phyloP scores from a whole-genome alignment of 2,113 vertebrate species.

The Lampris incognitus region DNA sequence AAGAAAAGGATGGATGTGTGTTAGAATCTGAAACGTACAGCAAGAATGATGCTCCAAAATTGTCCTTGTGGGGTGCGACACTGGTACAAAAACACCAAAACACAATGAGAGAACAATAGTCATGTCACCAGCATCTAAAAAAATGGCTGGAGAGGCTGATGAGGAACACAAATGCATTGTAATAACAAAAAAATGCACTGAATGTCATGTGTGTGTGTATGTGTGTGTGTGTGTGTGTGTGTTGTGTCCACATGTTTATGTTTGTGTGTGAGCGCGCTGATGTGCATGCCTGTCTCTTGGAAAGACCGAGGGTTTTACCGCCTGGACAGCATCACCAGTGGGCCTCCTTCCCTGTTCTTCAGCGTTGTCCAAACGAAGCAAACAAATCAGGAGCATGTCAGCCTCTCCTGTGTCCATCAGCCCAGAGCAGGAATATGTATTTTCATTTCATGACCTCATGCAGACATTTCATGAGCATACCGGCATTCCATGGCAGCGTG shows the following conservation, averaged over 20 bases:
- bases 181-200: constrained; percentile 38
- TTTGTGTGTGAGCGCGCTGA: constrained; percentile 2
- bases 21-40: constrained; percentile 40
- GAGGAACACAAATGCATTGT: constrained; percentile 52
- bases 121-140: constrained; percentile 25
- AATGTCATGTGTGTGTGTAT: constrained; percentile 22
- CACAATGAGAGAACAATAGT: not conserved
- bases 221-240: not conserved
- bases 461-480: constrained; percentile 15
- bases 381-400: constrained; percentile 54
- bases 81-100: constrained; percentile 21
- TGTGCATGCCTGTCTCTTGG: not conserved
- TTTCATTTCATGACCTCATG: constrained; percentile 58
- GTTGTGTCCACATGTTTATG: not conserved
- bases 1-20: not conserved
- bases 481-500: constrained; percentile 18
- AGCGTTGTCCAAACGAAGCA: constrained; percentile 59
- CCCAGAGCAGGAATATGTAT: constrained; percentile 30
- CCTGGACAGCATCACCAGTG: constrained; percentile 45
- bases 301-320: constrained; percentile 25
- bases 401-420: constrained; percentile 42
- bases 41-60: constrained; percentile 46
- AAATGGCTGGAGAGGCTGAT: constrained; percentile 47
- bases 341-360: constrained; percentile 37
- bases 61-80: constrained; percentile 10